Evolutionary conservation across 2,888 invertebrate species (phyloP), one percentile per base, ranked within the genome.

Genomic region (Caenorhabditis becei): DNA sequence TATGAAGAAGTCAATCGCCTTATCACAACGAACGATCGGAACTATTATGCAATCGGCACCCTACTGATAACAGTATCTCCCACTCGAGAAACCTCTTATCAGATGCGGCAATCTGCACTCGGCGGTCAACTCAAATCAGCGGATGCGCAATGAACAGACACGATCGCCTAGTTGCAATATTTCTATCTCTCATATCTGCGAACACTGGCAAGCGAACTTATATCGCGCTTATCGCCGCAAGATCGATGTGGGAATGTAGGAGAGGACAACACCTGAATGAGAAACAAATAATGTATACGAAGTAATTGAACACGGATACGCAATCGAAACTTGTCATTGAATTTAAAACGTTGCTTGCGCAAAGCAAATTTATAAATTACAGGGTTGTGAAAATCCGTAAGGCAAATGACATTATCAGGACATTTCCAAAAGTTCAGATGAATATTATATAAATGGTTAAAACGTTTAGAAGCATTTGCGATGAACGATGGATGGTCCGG

Each of bases 401-500:
- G 80, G 61, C 75, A 77, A 63, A 80, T 80, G 80, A 80, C 80
- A 70, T 80, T 75, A 66, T 63, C 75, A 71, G 71, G 70, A 63
- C 69, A 63, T 44, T 77, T 77, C 77, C 77, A 69, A 77, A 70
- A 63, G 67, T 80, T 79, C 72, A 62, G 72, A 47, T 67, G 54
- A 79, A 72, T 72, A 72, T 67, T 72, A 79, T 66, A 79, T 78
- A 66, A 77, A 69, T 70, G 62, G 65, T 58, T 58, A 72, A 66
- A 62, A 61, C 67, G 65, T 56, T 86, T 86, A 86, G 86, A 86
- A 86, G 86, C 86, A 87, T 78, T 87, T 87, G 83, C 87, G 86
- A 83, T 87, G 86, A 51, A 86, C 86, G 77, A 85, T 86, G 44
- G 87, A 88, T 56, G 87, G 86, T 61, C 87, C 87, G 71, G 86